These are phyloP conservation scores for Entomyzon cyanotis DNA, from an alignment of 2,113 vertebrate genomes.

Conservation along the genomic window DNA sequence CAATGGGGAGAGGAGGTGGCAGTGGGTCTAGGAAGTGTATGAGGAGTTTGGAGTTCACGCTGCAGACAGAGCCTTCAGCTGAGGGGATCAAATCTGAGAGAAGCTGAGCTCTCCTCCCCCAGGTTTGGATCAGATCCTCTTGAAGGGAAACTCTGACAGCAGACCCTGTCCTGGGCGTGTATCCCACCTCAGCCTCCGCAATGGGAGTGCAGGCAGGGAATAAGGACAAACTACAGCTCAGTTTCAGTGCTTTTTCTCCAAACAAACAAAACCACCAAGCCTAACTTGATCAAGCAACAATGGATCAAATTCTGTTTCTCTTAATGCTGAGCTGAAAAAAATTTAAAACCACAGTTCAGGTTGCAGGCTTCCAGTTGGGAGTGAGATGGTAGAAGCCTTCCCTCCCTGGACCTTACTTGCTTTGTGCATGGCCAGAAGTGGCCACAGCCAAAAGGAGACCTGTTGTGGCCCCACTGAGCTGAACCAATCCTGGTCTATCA, in stretches of 20 bases:
- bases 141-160: background rate
- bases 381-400: background rate
- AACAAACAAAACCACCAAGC: conserved; percentile 26
- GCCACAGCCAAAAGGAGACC: background rate
- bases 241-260: conserved; percentile 29
- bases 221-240: background rate
- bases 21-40: fast-evolving
- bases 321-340: background rate
- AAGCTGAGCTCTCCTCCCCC: background rate
- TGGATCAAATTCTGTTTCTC: conserved; percentile 1
- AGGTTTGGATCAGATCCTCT: background rate
- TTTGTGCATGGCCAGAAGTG: background rate
- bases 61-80: background rate
- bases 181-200: background rate
- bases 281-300: conserved; percentile 19
- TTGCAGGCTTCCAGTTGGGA: fast-evolving
- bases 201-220: background rate
- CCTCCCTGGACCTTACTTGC: background rate
- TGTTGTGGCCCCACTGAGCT: background rate
- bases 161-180: background rate
- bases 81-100: background rate
- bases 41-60: background rate
- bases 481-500: background rate
- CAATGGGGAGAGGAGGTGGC: background rate
- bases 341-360: background rate